Percentiles rank a stretch among this genome's conserved stretches.
phyloP scores from a whole-genome alignment of 2,888 invertebrate genomes.

The Caenorhabditis becei region DNA sequence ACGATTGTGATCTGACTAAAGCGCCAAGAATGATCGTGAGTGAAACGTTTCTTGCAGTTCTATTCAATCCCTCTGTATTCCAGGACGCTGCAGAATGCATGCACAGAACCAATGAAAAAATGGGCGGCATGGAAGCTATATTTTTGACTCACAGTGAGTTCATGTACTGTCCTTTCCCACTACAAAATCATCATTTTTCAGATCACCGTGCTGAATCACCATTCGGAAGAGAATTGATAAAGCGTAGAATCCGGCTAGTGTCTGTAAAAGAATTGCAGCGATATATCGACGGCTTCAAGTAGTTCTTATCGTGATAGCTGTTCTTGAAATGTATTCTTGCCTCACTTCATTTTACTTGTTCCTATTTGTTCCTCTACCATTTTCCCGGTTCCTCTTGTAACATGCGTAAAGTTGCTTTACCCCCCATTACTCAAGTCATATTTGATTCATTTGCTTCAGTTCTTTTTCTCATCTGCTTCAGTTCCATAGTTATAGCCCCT shows the following conservation, averaged over 20 bases:
- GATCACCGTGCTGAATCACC: not conserved
- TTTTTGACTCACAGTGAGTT: conserved; percentile 24
- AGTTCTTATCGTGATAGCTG: no score
- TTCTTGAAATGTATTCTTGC: no score
- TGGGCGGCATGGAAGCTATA: not conserved
- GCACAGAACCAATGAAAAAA: not conserved
- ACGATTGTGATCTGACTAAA: conserved; percentile 4
- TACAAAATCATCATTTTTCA: not conserved
- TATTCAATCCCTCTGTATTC: not conserved
- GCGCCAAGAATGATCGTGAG: no score
- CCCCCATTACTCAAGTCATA: not conserved
- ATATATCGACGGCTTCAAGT: no score
- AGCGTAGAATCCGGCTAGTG: no score
- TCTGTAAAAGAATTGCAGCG: no score
- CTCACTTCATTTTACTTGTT: no score
- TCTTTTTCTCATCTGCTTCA: not conserved
- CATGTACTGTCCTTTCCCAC: not conserved
- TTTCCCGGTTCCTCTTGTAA: no score
- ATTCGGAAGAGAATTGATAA: no score
- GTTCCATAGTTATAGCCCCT: no score
- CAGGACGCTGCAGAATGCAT: conserved; percentile 8
- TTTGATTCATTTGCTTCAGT: not conserved
- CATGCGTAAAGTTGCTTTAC: no score
- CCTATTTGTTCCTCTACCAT: not conserved
- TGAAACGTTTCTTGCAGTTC: no score